Evolutionary conservation across 2,888 invertebrate species (phyloP).

Genomic region (Allolobophora icterica): DNA sequence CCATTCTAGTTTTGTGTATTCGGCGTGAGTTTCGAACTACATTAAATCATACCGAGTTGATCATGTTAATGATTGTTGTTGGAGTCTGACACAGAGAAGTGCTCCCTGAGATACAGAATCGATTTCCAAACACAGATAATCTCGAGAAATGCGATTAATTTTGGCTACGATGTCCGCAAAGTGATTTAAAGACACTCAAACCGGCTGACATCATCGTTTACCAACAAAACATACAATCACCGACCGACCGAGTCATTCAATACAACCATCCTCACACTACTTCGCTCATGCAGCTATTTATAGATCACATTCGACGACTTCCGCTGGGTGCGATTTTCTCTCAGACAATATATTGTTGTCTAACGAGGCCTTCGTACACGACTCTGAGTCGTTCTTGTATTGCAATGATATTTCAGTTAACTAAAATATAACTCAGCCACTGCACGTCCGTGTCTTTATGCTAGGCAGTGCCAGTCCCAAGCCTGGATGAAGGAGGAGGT

Average conservation of each 20-base stretch:
- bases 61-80: not conserved
- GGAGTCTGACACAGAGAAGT: not conserved
- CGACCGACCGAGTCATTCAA: not conserved
- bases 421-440: too few species aligned
- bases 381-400: too few species aligned
- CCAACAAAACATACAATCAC: not conserved
- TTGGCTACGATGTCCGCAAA: not conserved
- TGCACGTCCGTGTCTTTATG: too few species aligned
- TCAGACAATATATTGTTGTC: not conserved
- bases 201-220: constrained; percentile 4
- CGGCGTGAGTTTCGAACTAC: not conserved
- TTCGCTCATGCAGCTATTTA: not conserved
- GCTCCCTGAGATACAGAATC: not conserved
- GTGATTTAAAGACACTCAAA: not conserved
- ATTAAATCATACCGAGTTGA: not conserved
- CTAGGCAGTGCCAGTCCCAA: too few species aligned
- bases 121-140: not conserved
- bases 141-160: not conserved
- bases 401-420: too few species aligned
- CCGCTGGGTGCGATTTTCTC: not conserved
- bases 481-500: too few species aligned
- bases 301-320: not conserved
- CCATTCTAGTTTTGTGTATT: not conserved
- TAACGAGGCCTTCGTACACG: not conserved
- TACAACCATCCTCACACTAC: not conserved